Conservation (phyloP, 2,888 invertebrate species). For the Papilio gigon region DNA sequence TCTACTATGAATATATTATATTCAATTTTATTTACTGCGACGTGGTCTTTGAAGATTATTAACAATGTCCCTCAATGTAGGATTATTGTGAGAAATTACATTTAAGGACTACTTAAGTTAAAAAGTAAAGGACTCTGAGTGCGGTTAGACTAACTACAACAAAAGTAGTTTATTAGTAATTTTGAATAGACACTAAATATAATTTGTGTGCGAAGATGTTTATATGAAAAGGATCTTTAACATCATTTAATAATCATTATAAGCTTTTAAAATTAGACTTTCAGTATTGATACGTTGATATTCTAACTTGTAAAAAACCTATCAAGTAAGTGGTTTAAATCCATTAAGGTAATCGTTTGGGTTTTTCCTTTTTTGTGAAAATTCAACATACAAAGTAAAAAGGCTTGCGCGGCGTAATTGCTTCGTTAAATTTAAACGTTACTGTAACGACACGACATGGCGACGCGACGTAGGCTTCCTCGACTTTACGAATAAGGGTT, state of each 20-base stretch:
- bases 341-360: neutral
- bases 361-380: neutral
- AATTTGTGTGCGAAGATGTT: no score
- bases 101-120: no score
- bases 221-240: no score
- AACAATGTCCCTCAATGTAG: no score
- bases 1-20: conserved; percentile 1
- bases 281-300: neutral
- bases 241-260: no score
- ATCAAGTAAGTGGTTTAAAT: neutral
- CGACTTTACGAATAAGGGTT: conserved; percentile 12
- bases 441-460: conserved; percentile 11
- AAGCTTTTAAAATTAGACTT: no score
- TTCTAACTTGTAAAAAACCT: neutral
- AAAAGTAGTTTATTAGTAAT: no score
- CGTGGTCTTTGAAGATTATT: no score
- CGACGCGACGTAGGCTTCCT: conserved; percentile 10
- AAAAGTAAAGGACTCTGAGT: no score
- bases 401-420: conserved; percentile 1
- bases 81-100: no score
- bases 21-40: neutral
- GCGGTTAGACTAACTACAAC: no score
- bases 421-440: conserved; percentile 18
- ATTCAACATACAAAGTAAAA: conserved; percentile 1
- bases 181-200: no score